A percentile compares a stretch with the other conserved stretches of the same genome.
Evolutionary conservation across 2,113 vertebrate species (phyloP).

Genomic region (Thunnus maccoyii): DNA sequence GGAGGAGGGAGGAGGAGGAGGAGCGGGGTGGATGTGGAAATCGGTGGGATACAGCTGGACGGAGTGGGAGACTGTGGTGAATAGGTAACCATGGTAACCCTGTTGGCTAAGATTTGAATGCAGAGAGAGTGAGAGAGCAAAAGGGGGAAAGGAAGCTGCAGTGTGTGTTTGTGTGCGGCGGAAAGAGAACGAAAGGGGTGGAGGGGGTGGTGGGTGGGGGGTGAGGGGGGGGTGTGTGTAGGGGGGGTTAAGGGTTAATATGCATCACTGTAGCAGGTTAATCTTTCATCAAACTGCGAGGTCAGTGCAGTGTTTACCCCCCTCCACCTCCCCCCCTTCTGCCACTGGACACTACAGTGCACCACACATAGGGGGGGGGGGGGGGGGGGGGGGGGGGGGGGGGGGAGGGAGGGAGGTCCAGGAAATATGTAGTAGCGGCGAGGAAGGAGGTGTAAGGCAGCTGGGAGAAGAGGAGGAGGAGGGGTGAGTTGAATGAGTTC

Average conservation of each 20-base stretch:
- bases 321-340: slow-evolving; percentile 18
- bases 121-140: slow-evolving; percentile 65
- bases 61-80: slow-evolving; percentile 80
- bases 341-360: slow-evolving; percentile 41
- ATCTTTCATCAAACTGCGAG: slow-evolving; percentile 78
- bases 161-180: slow-evolving; percentile 56
- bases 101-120: slow-evolving; percentile 83
- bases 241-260: slow-evolving; percentile 78
- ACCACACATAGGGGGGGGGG: neutral
- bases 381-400: neutral
- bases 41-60: slow-evolving; percentile 81
- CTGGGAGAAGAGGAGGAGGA: neutral
- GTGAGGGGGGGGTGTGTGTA: neutral
- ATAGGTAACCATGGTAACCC: slow-evolving; percentile 86
- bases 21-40: slow-evolving; percentile 59
- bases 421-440: slow-evolving; percentile 36
- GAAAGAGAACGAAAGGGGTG: slow-evolving; percentile 29
- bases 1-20: slow-evolving; percentile 28
- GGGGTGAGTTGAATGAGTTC: slow-evolving; percentile 17
- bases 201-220: neutral
- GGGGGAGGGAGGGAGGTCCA: neutral
- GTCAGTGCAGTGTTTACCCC: slow-evolving; percentile 71
- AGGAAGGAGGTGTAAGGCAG: slow-evolving; percentile 16
- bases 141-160: slow-evolving; percentile 56
- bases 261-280: slow-evolving; percentile 77